Conservation (phyloP, 2,888 invertebrate genomes). For the Bimastos eiseni region DNA sequence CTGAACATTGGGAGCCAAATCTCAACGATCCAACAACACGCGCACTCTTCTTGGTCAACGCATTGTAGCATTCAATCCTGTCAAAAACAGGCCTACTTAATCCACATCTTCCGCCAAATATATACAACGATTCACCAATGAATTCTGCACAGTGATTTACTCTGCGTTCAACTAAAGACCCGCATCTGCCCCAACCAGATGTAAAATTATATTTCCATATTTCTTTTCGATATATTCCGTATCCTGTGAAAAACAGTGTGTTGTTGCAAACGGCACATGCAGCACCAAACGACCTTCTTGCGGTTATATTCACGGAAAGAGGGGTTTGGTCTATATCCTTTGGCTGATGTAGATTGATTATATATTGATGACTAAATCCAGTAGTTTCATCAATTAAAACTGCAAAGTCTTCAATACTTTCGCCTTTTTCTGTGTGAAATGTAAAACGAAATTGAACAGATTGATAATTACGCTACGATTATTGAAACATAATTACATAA, state of each 20-base stretch:
- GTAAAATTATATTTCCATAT: not conserved
- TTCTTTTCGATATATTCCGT: not conserved
- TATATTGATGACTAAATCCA: not conserved
- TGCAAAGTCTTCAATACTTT: not conserved
- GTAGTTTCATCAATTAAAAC: not conserved
- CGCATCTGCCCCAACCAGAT: not conserved
- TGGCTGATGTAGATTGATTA: not conserved
- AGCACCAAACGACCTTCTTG: not conserved
- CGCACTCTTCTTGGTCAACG: not conserved
- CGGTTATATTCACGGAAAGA: not conserved
- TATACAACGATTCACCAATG: not conserved
- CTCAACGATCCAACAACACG: not conserved
- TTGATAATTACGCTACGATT: too few relatives aligned
- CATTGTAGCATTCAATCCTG: not conserved
- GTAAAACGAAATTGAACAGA: too few relatives aligned
- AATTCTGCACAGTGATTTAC: not conserved
- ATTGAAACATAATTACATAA: too few relatives aligned
- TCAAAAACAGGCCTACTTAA: not conserved
- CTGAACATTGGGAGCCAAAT: not conserved
- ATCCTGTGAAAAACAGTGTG: not conserved
- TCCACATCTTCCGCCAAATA: not conserved
- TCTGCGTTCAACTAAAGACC: not conserved
- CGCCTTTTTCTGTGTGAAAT: not conserved
- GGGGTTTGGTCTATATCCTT: not conserved
- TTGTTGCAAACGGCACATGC: not conserved